These are phyloP conservation scores for Struthio camelus DNA, from an alignment of 2,113 vertebrate genomes.

Conservation along the genomic window DNA sequence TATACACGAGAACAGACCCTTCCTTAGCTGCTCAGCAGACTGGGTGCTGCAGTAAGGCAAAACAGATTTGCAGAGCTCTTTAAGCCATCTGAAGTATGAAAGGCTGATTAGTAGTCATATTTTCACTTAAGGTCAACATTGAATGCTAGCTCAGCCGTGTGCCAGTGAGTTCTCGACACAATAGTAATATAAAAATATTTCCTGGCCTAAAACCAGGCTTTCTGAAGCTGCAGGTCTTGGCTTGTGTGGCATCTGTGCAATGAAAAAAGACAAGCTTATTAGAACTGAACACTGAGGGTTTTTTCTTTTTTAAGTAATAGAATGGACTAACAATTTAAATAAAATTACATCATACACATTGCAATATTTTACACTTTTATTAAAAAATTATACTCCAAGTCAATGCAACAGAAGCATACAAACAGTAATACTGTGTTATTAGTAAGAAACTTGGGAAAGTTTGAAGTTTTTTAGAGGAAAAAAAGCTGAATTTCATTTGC, in stretches of 20 bases:
- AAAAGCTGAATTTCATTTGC: neutral
- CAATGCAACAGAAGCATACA: conserved; percentile 37
- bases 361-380: conserved; percentile 55
- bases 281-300: conserved; percentile 8
- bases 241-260: conserved; percentile 61
- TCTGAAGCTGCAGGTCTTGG: conserved; percentile 58
- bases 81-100: neutral
- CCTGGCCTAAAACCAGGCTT: conserved; percentile 57
- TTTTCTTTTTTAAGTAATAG: neutral
- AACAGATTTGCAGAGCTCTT: neutral
- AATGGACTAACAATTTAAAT: conserved; percentile 13
- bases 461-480: neutral
- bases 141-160: conserved; percentile 12
- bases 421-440: neutral
- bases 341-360: conserved; percentile 52
- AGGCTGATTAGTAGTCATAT: neutral
- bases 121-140: neutral
- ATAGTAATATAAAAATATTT: neutral
- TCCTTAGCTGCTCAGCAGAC: neutral
- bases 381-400: conserved; percentile 27
- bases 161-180: conserved; percentile 32
- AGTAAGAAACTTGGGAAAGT: neutral
- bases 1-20: neutral
- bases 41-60: neutral
- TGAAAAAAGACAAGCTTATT: conserved; percentile 49